Conservation (phyloP, 2,888 invertebrate species). For the Campaea margaritaria region DNA sequence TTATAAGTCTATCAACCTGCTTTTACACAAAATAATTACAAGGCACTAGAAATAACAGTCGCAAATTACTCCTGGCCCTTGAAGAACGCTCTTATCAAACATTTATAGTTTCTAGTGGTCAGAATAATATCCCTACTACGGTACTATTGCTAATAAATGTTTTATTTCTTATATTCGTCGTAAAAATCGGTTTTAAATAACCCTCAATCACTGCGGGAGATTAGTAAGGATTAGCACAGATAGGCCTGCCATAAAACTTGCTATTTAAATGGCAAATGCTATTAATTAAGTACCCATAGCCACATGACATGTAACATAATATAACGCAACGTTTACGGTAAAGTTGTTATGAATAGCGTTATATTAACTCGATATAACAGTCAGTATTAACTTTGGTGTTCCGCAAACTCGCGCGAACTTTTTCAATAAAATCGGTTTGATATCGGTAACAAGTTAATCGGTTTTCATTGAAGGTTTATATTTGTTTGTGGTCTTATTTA, state of each 20-base stretch:
- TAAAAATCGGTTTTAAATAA: constrained; percentile 44
- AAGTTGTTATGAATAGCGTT: constrained; percentile 28
- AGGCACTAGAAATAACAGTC: too few species aligned
- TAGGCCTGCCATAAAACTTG: constrained; percentile 27
- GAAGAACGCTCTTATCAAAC: too few species aligned
- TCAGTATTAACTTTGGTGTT: constrained; percentile 34
- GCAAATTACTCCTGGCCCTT: too few species aligned
- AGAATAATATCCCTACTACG: constrained; percentile 17
- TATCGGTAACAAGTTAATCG: constrained; percentile 38
- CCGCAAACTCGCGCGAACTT: constrained; percentile 36
- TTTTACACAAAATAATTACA: too few species aligned
- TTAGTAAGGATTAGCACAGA: constrained; percentile 40
- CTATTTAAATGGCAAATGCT: constrained; percentile 14
- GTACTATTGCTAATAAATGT: constrained; percentile 37
- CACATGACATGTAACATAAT: constrained; percentile 6
- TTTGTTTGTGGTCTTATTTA: constrained; percentile 28
- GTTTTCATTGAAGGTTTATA: constrained; percentile 33
- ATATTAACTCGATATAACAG: constrained; percentile 28
- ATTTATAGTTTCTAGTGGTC: neutral
- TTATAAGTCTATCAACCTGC: too few species aligned
- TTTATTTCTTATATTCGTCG: constrained; percentile 38
- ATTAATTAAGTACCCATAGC: constrained; percentile 20
- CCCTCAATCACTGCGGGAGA: constrained; percentile 44
- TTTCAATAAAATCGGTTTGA: constrained; percentile 47
- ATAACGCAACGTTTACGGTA: constrained; percentile 8